These are phyloP conservation scores for Jordanella pulchra DNA, from an alignment of 2,797 vertebrate species.

Conservation along the genomic window DNA sequence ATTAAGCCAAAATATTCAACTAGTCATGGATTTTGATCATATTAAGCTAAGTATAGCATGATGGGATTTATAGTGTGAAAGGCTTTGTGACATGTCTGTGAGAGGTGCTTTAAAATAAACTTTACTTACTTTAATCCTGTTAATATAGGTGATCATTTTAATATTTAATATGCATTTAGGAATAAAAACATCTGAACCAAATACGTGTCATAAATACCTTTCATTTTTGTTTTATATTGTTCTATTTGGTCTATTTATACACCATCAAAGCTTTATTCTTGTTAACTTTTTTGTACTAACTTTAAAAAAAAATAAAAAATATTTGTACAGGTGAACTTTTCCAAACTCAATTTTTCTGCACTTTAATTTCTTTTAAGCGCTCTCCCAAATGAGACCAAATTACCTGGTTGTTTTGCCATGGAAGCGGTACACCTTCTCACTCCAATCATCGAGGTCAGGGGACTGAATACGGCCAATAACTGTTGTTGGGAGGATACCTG, in stretches of 20 bases:
- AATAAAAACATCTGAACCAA: background rate
- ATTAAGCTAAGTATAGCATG: background rate
- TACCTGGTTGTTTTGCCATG: slow-evolving; percentile 87
- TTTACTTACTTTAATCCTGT: no score
- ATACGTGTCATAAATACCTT: background rate
- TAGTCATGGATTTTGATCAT: background rate
- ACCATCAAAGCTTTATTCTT: background rate
- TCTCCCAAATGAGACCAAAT: slow-evolving; percentile 54
- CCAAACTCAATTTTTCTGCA: slow-evolving; percentile 7
- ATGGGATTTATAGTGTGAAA: background rate
- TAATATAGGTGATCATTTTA: background rate
- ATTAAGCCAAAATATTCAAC: no score
- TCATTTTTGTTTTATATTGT: background rate
- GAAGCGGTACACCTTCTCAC: slow-evolving; percentile 85
- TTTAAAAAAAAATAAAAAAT: background rate
- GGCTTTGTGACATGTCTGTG: background rate
- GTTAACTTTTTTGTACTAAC: slow-evolving; percentile 1
- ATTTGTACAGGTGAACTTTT: slow-evolving; percentile 1
- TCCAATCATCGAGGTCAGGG: slow-evolving; percentile 91
- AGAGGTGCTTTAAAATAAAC: background rate
- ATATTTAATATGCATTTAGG: background rate
- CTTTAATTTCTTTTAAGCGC: slow-evolving; percentile 16
- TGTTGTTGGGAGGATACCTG: slow-evolving; percentile 83
- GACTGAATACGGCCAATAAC: slow-evolving; percentile 84
- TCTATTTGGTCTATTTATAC: background rate